Conservation (phyloP, 1,140 invertebrate species). For the Lucilia sericata region DNA sequence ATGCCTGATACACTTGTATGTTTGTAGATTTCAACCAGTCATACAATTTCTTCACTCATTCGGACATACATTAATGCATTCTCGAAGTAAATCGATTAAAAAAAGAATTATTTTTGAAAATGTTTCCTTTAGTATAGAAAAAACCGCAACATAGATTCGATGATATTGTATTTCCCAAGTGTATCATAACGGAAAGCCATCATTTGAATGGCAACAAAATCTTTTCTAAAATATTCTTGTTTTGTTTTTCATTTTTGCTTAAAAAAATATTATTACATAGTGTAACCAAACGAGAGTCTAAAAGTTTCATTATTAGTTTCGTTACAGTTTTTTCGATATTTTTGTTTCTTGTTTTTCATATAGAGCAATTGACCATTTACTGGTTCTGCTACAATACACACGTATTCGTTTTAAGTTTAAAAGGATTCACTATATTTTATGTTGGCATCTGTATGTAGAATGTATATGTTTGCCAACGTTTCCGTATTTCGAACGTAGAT, state of each 20-base stretch:
- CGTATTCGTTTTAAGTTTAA: background rate
- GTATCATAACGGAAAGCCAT: background rate
- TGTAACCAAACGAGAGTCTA: background rate
- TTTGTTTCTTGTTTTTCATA: background rate
- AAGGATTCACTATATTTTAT: background rate
- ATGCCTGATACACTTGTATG: too few species aligned
- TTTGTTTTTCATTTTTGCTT: background rate
- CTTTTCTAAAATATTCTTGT: background rate
- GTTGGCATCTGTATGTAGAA: background rate
- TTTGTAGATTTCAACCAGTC: too few species aligned
- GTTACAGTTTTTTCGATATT: background rate
- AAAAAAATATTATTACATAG: background rate
- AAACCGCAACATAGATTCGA: too few species aligned
- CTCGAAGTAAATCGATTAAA: too few species aligned
- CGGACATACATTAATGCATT: too few species aligned
- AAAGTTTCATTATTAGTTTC: constrained; percentile 27
- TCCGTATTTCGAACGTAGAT: background rate
- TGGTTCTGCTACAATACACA: background rate
- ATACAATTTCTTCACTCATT: too few species aligned
- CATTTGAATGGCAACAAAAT: background rate
- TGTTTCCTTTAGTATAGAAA: too few species aligned
- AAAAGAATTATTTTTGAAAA: too few species aligned
- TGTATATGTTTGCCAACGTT: background rate
- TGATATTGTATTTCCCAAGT: background rate
- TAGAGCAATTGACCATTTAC: background rate